Percentiles rank a stretch among this genome's conserved stretches.
Conservation (phyloP, 2,888 invertebrate species). For the Ethmia dodecea region DNA sequence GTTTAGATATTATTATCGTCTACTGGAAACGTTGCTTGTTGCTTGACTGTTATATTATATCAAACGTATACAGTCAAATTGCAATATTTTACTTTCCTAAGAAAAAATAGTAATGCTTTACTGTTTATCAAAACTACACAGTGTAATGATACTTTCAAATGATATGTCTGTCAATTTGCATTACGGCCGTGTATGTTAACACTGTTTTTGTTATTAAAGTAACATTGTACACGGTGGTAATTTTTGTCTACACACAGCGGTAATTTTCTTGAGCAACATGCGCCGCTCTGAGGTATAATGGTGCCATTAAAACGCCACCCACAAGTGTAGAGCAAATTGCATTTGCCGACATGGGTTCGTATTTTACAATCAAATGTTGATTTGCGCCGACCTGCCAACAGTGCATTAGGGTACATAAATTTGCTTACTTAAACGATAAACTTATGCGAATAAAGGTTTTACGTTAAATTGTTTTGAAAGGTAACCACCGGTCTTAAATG, state of each 20-base stretch:
- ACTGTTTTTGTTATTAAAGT: no score
- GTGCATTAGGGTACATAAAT: conserved; percentile 67
- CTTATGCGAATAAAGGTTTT: conserved; percentile 48
- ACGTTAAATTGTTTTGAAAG: conserved; percentile 50
- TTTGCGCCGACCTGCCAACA: conserved; percentile 62
- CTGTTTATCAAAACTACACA: no score
- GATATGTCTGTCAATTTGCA: conserved; percentile 19
- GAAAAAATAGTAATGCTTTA: no score
- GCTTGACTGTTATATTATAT: no score
- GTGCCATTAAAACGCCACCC: conserved; percentile 71
- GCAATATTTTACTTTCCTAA: no score
- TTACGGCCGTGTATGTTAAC: no score
- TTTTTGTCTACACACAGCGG: conserved; percentile 45
- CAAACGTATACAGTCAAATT: no score
- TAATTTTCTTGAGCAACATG: conserved; percentile 66
- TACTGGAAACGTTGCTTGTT: no score
- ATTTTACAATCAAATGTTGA: conserved; percentile 73
- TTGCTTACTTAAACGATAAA: conserved; percentile 63
- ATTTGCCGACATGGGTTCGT: conserved; percentile 62
- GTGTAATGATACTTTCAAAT: no score
- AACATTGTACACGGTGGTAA: conserved; percentile 38
- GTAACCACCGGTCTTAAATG: conserved; percentile 46
- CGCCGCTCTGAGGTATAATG: conserved; percentile 58
- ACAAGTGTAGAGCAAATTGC: conserved; percentile 69
- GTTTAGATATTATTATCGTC: no score